Conservation (phyloP, 1,140 invertebrate genomes). For the Bradysia coprophila region DNA sequence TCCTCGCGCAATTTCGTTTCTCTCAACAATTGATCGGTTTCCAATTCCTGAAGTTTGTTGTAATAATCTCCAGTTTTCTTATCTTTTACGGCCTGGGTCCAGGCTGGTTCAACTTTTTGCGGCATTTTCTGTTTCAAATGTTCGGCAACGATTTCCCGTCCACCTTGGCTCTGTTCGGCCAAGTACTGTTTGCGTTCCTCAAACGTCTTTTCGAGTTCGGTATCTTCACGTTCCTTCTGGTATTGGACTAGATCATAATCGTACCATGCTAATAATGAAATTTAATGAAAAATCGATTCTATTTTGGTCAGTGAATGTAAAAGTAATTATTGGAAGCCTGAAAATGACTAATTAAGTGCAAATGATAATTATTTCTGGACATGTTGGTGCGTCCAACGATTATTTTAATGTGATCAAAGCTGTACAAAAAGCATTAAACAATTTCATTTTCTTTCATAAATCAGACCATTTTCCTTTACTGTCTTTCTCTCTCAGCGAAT, state of each 20-base stretch:
- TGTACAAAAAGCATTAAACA: too few species aligned
- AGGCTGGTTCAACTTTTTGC: constrained; percentile 60
- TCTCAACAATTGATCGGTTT: constrained; percentile 68
- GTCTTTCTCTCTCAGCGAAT: too few species aligned
- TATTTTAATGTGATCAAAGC: too few species aligned
- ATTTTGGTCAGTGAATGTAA: too few species aligned
- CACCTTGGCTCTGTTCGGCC: constrained; percentile 40
- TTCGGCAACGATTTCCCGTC: constrained; percentile 37
- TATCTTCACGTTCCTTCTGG: constrained; percentile 64
- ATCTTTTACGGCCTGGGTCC: constrained; percentile 61
- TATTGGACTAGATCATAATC: constrained; percentile 70
- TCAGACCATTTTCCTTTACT: too few species aligned
- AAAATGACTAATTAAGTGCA: too few species aligned
- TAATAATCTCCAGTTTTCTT: constrained; percentile 76
- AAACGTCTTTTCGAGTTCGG: constrained; percentile 70
- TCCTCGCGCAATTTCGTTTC: constrained; percentile 56
- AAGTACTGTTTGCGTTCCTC: constrained; percentile 58
- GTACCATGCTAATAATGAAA: constrained; percentile 67
- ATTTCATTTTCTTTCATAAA: too few species aligned
- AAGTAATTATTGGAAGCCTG: too few species aligned
- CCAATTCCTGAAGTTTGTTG: constrained; percentile 59
- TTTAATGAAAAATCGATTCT: background rate
- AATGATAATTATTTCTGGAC: too few species aligned
- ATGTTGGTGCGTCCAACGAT: too few species aligned
- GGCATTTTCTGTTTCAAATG: constrained; percentile 40